These are phyloP conservation scores for Carassius carassius DNA, from an alignment of 2,113 vertebrate species.

Conservation along the genomic window DNA sequence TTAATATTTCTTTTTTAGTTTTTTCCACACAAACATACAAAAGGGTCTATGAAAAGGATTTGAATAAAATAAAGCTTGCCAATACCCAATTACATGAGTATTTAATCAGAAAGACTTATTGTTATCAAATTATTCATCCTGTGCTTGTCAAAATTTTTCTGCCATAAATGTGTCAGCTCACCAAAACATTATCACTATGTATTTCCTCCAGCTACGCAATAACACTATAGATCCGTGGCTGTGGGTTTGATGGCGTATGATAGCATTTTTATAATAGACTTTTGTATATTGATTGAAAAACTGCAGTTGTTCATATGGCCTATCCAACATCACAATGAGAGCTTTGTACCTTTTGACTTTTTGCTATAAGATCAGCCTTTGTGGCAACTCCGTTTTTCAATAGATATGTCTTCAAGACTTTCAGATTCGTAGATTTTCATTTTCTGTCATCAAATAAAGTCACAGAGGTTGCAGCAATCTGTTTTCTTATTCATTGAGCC, in stretches of 20 bases:
- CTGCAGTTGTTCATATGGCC: neutral
- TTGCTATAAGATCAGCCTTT: neutral
- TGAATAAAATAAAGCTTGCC: too few species aligned
- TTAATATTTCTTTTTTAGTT: too few species aligned
- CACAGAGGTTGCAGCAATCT: neutral
- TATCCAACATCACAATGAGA: neutral
- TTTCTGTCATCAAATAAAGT: neutral
- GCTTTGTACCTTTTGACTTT: neutral
- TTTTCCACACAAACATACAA: too few species aligned
- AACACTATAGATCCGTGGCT: constrained; percentile 1
- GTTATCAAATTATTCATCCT: too few species aligned
- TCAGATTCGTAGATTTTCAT: neutral
- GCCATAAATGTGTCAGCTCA: neutral
- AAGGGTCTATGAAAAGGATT: too few species aligned
- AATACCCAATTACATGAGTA: too few species aligned
- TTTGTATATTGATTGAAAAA: constrained; percentile 6
- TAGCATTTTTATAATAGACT: neutral
- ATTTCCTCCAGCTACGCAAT: neutral
- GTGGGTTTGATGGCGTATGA: neutral
- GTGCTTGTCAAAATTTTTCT: too few species aligned
- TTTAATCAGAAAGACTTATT: too few species aligned
- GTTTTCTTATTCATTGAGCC: neutral
- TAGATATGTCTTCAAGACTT: neutral
- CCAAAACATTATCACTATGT: neutral
- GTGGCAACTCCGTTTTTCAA: neutral